Base-by-base conservation (phyloP, 2,113 vertebrate species). In the Xenopus laevis region DNA sequence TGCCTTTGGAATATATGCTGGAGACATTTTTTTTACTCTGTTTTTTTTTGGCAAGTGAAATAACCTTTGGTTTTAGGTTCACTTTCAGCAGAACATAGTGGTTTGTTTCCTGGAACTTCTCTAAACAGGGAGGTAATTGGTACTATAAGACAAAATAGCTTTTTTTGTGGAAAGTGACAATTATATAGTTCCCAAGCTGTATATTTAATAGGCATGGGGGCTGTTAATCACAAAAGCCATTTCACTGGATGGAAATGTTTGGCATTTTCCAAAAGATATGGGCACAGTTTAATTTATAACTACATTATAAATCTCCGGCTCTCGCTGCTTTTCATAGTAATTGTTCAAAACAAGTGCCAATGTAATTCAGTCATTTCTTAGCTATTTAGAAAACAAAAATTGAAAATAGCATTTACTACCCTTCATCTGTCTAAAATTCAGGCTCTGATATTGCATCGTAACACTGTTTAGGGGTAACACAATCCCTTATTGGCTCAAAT, bases 151-250 rank as follows among this genome's bases (percentile, higher is more conserved):
- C 10, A 60, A 71, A 60, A 60, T 44, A 45, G 55, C 68, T 70
- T 27, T 27, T 40, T 33, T 59, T 71, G 68, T 60, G 68, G 44
- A 71, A 71, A 71, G 59, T 57, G 57, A 33, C 59, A 71, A 71
- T 60, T 59, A 60, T 45, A 69, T 15, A 58, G 52, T 69, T 69
- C 40, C 53, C 18, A 52, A 69, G 27, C 53, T 69, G 68, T 27
- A 69, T 58, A 69, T 69, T 52, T 44, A 58, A 69, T n/a, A 57
- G 30, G 57, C 30, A 40, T 18, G 30, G 53, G n/a, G 53, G 57
- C 55, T 58, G 55, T 69, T 58, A 58, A 58, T 45, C n/a, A 40
- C 33, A 40, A 40, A 40, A 40, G 33, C 33, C 33, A 40, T 40
- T 40, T 40, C 33, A 40, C 33, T 40, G 33, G 6, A 40, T 40